Base-by-base conservation (phyloP, 2,888 invertebrate species). In the Eucriotettix oculatus region DNA sequence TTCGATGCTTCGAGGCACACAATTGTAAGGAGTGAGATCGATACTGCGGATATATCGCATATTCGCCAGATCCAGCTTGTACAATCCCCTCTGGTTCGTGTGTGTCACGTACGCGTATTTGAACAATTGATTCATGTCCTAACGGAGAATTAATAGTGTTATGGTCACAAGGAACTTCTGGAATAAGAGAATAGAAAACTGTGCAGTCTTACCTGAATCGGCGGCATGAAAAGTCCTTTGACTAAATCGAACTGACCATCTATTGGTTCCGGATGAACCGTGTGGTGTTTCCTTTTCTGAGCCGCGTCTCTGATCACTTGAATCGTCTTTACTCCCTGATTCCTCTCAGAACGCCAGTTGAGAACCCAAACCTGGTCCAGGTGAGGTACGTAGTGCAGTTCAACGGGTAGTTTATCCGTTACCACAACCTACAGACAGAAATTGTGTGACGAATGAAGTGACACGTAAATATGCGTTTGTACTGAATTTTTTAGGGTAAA, bases 171-270 rank as follows among this genome's bases (percentile, higher is more conserved):
- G 12, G 3, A n/a, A n/a, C 3, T 48, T 14, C 9, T 48, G n/a
- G 48, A 14, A n/a, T 14, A 7, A n/a, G 48, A 48, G 48, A 7
- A 29, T 7, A 29, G 29, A 29, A 29, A 29, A 29, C 7, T 29
- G 2, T 29, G 29, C 29, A 29, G 2, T n/a, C 64, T 64, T 67
- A 80, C 80, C 73, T 80, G 78, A 40, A 77, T 70, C 16, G 80
- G 78, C 10, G 83, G 84, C 64, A 84, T 78, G 70, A 80, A 83
- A 42, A 84, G 73, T 59, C 79, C 78, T 66, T 79, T 77, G 9
- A 86, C 85, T 66, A 85, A 75, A 73, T 87, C 86, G 70, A 86
- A 86, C 69, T 85, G 84, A 14, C 85, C 85, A 68, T 86, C 85
- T 54, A 87, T 84, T 1, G 86, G 86, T 69, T 86, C 84, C 1